Evolutionary conservation across 2,797 vertebrate genomes (phyloP).

Genomic region (Coendou prehensilis): DNA sequence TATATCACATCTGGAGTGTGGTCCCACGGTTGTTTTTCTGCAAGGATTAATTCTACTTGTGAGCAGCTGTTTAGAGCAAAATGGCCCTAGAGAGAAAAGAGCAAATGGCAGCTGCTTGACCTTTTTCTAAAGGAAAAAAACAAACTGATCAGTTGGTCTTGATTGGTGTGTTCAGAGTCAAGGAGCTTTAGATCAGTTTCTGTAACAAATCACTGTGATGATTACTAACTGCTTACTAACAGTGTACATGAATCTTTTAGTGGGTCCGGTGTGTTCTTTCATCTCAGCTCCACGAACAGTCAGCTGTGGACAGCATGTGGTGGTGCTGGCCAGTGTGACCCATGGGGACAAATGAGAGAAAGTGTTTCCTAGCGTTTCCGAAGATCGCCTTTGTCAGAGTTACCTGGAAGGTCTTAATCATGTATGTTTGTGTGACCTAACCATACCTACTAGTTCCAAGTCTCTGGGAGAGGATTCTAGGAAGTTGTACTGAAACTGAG

Average conservation of each 20-base stretch:
- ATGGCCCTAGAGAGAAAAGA: conserved; percentile 58
- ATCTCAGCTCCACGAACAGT: conserved; percentile 41
- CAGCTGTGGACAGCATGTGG: not conserved
- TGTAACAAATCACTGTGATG: not conserved
- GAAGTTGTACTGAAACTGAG: not conserved
- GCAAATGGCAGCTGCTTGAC: conserved; percentile 72
- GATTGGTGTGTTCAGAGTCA: conserved; percentile 67
- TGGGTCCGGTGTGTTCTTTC: conserved; percentile 10
- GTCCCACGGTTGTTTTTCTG: conserved; percentile 31
- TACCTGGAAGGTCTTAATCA: not conserved
- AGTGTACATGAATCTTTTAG: not conserved
- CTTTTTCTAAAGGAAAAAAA: conserved; percentile 72
- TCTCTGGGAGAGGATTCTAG: not conserved
- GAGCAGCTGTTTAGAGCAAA: conserved; percentile 72
- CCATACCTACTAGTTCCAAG: not conserved
- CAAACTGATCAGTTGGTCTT: conserved; percentile 67
- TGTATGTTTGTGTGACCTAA: not conserved
- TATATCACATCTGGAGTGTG: conserved; percentile 39
- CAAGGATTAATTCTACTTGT: conserved; percentile 51
- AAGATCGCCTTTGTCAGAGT: not conserved
- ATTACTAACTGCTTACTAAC: conserved; percentile 49
- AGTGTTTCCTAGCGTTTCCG: not conserved
- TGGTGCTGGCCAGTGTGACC: not conserved
- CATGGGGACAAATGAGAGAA: not conserved
- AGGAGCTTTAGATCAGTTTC: conserved; percentile 68